A percentile compares a stretch with the other conserved stretches of the same genome.
Conservation (phyloP, 2,888 invertebrate genomes). For the Andrena flavipes region DNA sequence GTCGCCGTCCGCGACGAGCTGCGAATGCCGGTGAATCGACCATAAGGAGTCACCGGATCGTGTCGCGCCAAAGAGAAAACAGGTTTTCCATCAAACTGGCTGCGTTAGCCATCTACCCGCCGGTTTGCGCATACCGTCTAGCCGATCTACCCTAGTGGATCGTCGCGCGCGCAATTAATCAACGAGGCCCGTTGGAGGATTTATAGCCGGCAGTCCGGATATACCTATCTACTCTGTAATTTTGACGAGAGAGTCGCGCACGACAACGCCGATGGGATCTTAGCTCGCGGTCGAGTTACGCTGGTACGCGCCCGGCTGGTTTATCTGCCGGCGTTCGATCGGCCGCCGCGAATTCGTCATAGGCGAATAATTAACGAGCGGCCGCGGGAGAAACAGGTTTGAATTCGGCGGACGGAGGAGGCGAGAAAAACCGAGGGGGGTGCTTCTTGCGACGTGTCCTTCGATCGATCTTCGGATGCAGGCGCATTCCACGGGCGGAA, state of each 20-base stretch:
- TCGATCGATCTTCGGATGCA: conserved; percentile 33
- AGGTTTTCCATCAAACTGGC: conserved; percentile 63
- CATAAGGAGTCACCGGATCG: conserved; percentile 60
- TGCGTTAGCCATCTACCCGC: conserved; percentile 46
- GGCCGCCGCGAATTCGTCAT: conserved; percentile 14
- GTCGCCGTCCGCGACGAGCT: conserved; percentile 26
- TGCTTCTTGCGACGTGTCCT: conserved; percentile 38
- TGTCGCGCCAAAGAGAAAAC: conserved; percentile 57
- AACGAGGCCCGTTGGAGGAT: conserved; percentile 33
- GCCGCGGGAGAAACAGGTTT: conserved; percentile 32
- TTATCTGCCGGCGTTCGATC: not conserved
- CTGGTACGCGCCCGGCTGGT: not conserved
- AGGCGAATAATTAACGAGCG: conserved; percentile 49
- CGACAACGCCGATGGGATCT: not conserved
- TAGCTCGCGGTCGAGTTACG: not conserved
- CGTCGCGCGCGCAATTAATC: conserved; percentile 61
- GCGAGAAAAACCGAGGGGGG: conserved; percentile 49
- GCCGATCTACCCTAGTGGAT: conserved; percentile 62
- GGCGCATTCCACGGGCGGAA: conserved; percentile 55
- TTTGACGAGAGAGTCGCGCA: conserved; percentile 9
- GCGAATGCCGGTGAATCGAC: conserved; percentile 40
- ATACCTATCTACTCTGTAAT: conserved; percentile 9
- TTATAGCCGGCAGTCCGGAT: conserved; percentile 23
- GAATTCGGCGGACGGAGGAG: conserved; percentile 18
- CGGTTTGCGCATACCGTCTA: conserved; percentile 57